phyloP scores from a whole-genome alignment of 2,113 vertebrate species.

The Nettapus auritus region DNA sequence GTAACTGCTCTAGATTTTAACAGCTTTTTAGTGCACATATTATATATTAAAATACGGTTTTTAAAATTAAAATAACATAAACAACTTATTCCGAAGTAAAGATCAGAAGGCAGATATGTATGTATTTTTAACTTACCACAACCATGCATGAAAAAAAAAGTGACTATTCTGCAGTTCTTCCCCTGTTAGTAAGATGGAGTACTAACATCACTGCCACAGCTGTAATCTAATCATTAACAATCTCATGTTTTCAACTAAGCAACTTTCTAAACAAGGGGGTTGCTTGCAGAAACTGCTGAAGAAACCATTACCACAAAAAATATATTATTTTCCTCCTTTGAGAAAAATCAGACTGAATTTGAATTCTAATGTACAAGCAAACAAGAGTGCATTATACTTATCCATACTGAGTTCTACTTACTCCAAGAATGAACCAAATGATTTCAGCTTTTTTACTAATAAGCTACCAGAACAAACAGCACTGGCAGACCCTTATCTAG shows the following conservation, averaged over 20 bases:
- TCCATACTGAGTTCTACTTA: not conserved
- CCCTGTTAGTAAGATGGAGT: not conserved
- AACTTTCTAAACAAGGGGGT: not conserved
- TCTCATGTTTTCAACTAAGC: not conserved
- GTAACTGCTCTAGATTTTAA: not conserved
- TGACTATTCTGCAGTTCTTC: not conserved
- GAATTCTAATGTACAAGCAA: not conserved
- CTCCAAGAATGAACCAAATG: not conserved
- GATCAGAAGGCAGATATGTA: not conserved
- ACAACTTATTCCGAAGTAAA: not conserved
- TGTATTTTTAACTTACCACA: constrained; percentile 8
- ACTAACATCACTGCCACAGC: not conserved
- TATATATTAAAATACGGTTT: not conserved
- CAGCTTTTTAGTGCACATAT: not conserved
- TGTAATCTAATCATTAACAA: not conserved
- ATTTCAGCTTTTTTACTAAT: not conserved
- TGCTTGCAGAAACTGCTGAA: not conserved
- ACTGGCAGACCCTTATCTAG: not conserved
- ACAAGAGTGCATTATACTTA: not conserved
- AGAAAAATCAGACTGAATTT: not conserved
- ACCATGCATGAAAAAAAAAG: not conserved
- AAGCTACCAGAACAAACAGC: not conserved
- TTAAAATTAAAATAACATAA: not conserved
- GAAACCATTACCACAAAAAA: not conserved
- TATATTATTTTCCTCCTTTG: not conserved